Evolutionary conservation across 2,113 vertebrate species (phyloP), one percentile per base, ranked within the genome.

Genomic region (Mesitornis unicolor): DNA sequence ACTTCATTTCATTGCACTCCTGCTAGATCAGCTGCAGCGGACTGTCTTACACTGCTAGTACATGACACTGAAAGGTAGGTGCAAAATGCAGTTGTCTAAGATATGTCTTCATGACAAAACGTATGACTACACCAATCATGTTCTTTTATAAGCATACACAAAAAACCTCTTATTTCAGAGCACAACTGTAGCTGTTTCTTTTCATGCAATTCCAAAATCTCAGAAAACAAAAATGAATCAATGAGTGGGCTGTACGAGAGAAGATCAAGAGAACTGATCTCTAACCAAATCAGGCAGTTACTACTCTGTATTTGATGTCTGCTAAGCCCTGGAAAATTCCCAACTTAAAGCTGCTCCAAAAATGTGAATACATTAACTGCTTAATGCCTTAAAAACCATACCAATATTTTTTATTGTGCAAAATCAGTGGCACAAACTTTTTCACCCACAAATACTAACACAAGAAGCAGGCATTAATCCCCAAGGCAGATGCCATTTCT

Each of bases 61-160:
- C 14, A n/a, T 0, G 0, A 29, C 35, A n/a, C 29, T 16, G 33
- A 87, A 50, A 70, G 8, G 33, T 4, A 59, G 15, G 14, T 0
- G 0, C 25, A 75, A 45, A 85, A 76, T 9, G 26, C 21, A 75
- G 36, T 15, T 3, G 1, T 26, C 13, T 20, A 40, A 68, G 40
- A 29, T 25, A 42, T 1, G 3, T 36, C 42, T 63, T 63, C 21
- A 31, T 36, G 5, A 8, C 42, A 79, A 78, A 63, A 47, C 20
- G 9, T 6, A 68, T 33, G 25, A 56, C 67, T 43, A 54, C 0
- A 4, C 35, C 38, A 67, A 76, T 43, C 4, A 10, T 5, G 9
- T 26, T 67, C 28, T 40, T 78, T 12, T 35, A 13, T 56, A 59
- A 43, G 19, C 28, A 48, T 5, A 31, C 8, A 76, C 5, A 74